These are phyloP conservation scores for Entelurus aequoreus DNA, from an alignment of 2,113 vertebrate genomes.

Conservation along the genomic window DNA sequence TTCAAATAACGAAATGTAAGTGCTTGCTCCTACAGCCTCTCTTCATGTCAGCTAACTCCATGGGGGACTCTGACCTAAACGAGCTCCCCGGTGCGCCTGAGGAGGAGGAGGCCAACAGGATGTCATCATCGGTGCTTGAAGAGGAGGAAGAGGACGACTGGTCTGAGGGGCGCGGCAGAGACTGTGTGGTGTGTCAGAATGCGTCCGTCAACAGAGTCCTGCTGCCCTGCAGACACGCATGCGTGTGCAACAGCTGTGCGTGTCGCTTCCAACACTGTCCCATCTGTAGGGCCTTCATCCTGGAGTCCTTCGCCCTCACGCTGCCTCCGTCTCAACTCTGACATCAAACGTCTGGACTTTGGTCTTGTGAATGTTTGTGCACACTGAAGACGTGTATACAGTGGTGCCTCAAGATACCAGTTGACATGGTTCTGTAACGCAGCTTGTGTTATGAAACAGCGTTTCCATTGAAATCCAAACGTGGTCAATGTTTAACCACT, in stretches of 20 bases:
- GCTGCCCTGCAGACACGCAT: conserved; percentile 89
- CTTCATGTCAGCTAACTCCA: conserved; percentile 87
- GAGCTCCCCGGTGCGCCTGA: neutral
- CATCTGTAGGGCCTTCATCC: conserved; percentile 87
- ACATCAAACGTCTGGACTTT: neutral
- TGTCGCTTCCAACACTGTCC: conserved; percentile 87
- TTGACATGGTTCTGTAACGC: too few species aligned
- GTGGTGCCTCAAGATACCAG: too few species aligned
- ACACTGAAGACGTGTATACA: too few species aligned
- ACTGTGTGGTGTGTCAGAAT: conserved; percentile 95
- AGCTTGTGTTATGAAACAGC: too few species aligned
- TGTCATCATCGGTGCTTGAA: conserved; percentile 27
- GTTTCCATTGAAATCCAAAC: too few species aligned
- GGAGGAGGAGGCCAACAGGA: neutral
- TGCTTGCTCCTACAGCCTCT: conserved; percentile 74
- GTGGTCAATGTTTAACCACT: too few species aligned
- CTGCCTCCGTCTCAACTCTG: neutral
- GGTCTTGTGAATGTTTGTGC: too few species aligned
- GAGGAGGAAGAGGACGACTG: conserved; percentile 59
- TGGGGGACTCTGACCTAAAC: neutral
- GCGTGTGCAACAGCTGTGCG: conserved; percentile 84
- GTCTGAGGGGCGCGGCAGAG: conserved; percentile 69
- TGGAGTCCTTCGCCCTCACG: conserved; percentile 82
- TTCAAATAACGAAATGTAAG: neutral
- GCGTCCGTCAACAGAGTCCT: conserved; percentile 86